Base-by-base conservation (phyloP, 2,888 invertebrate species). In the Idaea dimidiata region DNA sequence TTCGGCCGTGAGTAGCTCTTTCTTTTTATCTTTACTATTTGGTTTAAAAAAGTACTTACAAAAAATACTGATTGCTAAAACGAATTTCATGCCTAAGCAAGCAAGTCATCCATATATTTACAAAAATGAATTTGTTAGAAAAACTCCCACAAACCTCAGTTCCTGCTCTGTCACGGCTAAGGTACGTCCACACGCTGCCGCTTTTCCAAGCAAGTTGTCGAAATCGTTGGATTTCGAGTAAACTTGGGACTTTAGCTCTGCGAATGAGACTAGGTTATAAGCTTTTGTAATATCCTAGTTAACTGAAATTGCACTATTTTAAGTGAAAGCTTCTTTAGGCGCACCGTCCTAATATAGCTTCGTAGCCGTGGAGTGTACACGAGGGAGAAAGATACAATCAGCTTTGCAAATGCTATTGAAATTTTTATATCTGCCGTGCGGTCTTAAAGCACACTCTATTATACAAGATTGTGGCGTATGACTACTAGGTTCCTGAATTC, bases 111-210 rank as follows among this genome's bases (percentile, higher is more conserved):
- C 16, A 32, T 14, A 17, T 59, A 64, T 32, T 59, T 17, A 53
- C 16, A 8, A 54, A 18, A 56, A 18, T 32, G 17, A 14, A 54
- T 14, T 17, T 32, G 31, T 5, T 54, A 31, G 0, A 17, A 31
- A 16, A 33, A 53, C 53, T 24, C 0, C 6, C 16, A 80, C 81
- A 80, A 57, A 92, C 92, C 89, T 92, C 10, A 92, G 66, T 69
- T 92, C 92, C 62, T 92, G 88, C 65, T 92, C 92, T 0, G 92
- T 91, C 55, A 92, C 89, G 0, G 86, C 89, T 0, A 92, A 67
- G 0, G 91, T 91, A 14, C 92, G 76, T 1, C 90, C 91, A 58
- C 89, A 88, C 0, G 88, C 86, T 0, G 89, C 90, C 6, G 90
- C 81, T 68, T 86, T 86, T 0, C 77, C 76, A 1, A 84, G 79